Conservation (phyloP, 2,113 vertebrate genomes). For the Crotalus horridus region DNA sequence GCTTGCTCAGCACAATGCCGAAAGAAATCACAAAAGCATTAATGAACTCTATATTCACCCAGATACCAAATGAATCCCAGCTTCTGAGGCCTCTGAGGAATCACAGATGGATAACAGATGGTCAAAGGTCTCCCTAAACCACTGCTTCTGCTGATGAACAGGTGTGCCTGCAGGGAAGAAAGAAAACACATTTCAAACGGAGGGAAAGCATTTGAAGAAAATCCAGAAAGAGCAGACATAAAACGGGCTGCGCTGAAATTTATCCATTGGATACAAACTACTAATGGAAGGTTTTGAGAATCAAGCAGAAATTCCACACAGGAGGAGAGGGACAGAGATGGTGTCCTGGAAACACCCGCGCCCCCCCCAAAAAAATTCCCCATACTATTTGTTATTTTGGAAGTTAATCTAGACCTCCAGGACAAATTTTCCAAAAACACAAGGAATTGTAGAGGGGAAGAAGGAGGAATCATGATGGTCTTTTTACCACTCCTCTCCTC, state of each 20-base stretch:
- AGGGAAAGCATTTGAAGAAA: neutral
- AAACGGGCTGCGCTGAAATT: neutral
- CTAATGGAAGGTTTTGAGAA: neutral
- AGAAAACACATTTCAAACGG: conserved; percentile 1
- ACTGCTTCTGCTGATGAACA: conserved; percentile 72
- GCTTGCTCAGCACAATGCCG: neutral
- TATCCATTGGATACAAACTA: neutral
- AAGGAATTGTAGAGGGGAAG: neutral
- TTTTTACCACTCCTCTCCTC: neutral
- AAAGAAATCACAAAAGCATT: neutral
- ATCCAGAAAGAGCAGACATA: neutral
- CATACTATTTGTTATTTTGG: neutral
- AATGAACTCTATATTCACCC: conserved; percentile 71
- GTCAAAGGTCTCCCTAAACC: conserved; percentile 87
- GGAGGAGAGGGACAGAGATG: neutral
- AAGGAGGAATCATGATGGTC: neutral
- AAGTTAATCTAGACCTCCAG: neutral
- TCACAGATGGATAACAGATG: conserved; percentile 77
- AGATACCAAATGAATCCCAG: conserved; percentile 82
- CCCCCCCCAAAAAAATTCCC: neutral
- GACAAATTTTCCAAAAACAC: neutral
- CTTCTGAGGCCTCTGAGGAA: conserved; percentile 73
- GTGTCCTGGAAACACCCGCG: neutral
- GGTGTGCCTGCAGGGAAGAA: conserved; percentile 69
- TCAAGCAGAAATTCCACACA: neutral